Base-by-base conservation (phyloP, 2,113 vertebrate genomes). In the Ciconia boyciana region DNA sequence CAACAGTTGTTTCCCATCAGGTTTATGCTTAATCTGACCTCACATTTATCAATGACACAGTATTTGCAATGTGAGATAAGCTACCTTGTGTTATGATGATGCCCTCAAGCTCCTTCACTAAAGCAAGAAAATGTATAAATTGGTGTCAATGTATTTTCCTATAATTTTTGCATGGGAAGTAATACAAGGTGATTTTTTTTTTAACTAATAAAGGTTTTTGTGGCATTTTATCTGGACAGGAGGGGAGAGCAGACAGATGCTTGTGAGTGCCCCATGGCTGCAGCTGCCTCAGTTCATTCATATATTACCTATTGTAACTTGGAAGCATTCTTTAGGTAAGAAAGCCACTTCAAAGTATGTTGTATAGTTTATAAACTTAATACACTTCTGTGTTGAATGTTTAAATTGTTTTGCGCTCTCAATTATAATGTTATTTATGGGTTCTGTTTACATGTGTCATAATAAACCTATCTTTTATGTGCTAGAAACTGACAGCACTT, bases 201-300 rank as follows among this genome's bases (percentile, higher is more conserved):
- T 68, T 48, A 94, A 91, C 60, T 97, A 95, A 97, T 61, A 17
- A 89, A 66, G 16, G 3, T 66, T 94, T 87, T 93, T 91, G 25
- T 97, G 87, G 39, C 26, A 4, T 97, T 96, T 93, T 89, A 25
- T 87, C 75, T 95, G 94, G 83, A 87, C 95, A 97, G 97, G 93
- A 97, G 90, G 92, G 94, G 89, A 97, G 97, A 93, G 85, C 96
- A 93, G 94, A 97, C 97, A 97, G 96, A 98, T 98, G 98, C 91
- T 97, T 94, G 88, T 96, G 96, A 97, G 85, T 96, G 96, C 90
- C 88, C 94, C 98, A 98, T 98, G 97, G 98, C 96, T 90, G 96
- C 96, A 97, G 88, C 93, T 97, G 94, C 93, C 80, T 93, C 96
- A 65, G 54, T 95, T 94, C 91, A 90, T 94, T 92, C 91, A 55